Conservation (phyloP, 37 sponge, comb jelly and placozoan genomes). For the Cliona cf. orientalis region DNA sequence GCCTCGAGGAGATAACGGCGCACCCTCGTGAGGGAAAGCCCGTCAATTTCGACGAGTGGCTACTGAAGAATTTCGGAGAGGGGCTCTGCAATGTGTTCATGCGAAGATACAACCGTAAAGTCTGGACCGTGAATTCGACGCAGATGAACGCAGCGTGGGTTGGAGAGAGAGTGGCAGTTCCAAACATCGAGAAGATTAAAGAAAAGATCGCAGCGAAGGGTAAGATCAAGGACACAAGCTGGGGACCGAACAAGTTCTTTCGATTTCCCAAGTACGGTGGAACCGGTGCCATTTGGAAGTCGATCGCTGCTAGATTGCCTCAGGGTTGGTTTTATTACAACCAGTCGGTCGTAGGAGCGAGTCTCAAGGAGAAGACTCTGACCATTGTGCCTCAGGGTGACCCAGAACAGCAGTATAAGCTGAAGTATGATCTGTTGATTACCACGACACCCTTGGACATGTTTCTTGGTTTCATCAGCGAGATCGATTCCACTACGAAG, state of each 20-base stretch:
- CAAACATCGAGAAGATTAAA: constrained; percentile 37
- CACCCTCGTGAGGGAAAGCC: constrained; percentile 17
- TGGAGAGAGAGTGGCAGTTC: constrained; percentile 47
- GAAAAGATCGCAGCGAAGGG: constrained; percentile 30
- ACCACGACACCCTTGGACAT: constrained; percentile 40
- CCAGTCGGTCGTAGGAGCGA: constrained; percentile 10
- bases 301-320: constrained; percentile 9
- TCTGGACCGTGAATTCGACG: constrained; percentile 39
- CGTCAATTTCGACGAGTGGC: constrained; percentile 51
- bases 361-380: constrained; percentile 2
- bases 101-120: constrained; percentile 49
- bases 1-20: constrained; percentile 9
- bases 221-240: constrained; percentile 9
- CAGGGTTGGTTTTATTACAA: constrained; percentile 33
- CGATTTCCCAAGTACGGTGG: constrained; percentile 35
- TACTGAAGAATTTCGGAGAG: constrained; percentile 44
- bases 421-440: constrained; percentile 50
- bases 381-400: neutral
- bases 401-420: neutral
- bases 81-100: constrained; percentile 41
- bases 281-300: constrained; percentile 38
- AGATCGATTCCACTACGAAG: neutral
- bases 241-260: constrained; percentile 55
- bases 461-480: constrained; percentile 15
- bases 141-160: constrained; percentile 51